Conservation (phyloP, 2,888 invertebrate genomes). For the Agrochola litura region DNA sequence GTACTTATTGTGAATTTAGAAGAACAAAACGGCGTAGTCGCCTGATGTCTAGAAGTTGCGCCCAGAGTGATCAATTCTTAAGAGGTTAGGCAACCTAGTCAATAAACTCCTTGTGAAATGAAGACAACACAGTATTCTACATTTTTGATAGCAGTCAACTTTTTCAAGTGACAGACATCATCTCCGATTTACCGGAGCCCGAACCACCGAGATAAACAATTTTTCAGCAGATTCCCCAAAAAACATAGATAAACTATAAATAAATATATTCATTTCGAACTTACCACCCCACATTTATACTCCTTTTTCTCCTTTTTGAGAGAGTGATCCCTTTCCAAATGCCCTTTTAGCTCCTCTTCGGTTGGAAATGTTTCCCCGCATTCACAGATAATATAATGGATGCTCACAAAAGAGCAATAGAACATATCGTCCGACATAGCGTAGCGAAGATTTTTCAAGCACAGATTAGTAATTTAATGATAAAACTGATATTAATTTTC, state of each 20-base stretch:
- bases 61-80: background rate
- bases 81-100: background rate
- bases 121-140: background rate
- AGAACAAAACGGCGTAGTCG: background rate
- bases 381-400: slow-evolving; percentile 85
- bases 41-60: background rate
- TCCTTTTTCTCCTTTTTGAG: slow-evolving; percentile 75
- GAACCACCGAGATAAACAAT: background rate
- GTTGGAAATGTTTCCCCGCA: slow-evolving; percentile 82
- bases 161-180: background rate
- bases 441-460: slow-evolving; percentile 62
- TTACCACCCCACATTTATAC: slow-evolving; percentile 74
- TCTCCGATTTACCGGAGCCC: slow-evolving; percentile 5
- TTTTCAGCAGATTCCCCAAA: background rate
- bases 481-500: slow-evolving; percentile 67
- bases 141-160: background rate
- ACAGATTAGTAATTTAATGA: slow-evolving; percentile 76
- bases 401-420: slow-evolving; percentile 82
- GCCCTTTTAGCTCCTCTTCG: slow-evolving; percentile 76
- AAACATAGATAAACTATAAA: slow-evolving; percentile 24
- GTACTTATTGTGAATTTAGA: background rate
- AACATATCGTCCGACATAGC: slow-evolving; percentile 74
- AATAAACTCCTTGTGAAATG: background rate
- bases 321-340: slow-evolving; percentile 78
- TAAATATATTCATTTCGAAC: slow-evolving; percentile 41